phyloP scores from a whole-genome alignment of 2,113 vertebrate species.

The Ceyx cyanopectus region DNA sequence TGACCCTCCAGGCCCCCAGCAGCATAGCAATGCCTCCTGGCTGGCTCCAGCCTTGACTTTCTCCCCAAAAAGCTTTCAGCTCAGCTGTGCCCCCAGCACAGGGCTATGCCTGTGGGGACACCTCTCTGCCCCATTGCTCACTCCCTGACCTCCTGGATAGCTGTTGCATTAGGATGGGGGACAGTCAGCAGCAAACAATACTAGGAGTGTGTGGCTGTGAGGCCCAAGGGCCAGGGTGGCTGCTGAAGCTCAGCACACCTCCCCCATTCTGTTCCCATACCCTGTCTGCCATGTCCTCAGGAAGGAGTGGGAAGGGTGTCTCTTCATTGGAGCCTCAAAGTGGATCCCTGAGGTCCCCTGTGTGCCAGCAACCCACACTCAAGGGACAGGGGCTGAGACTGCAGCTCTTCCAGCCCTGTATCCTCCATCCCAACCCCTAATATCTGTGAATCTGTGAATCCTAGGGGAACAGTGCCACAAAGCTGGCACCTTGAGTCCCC shows the following conservation, averaged over 20 bases:
- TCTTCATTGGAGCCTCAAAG: not conserved
- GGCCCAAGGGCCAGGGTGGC: not conserved
- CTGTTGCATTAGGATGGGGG: not conserved
- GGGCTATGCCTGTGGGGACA: not conserved
- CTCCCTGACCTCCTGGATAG: rapidly evolving
- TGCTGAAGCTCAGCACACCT: not conserved
- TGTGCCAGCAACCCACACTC: not conserved
- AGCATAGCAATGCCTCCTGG: not conserved
- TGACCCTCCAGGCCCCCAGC: not conserved
- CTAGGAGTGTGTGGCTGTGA: not conserved
- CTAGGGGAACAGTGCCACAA: not conserved
- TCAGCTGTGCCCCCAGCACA: not conserved
- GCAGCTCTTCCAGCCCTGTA: not conserved
- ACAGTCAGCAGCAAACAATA: not conserved
- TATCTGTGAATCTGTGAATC: too few species aligned
- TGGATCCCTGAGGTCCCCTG: not conserved
- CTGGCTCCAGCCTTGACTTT: not conserved
- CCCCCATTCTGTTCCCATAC: not conserved
- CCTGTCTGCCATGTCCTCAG: not conserved
- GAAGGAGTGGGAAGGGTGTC: not conserved
- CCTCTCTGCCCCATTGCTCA: not conserved
- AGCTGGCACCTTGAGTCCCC: rapidly evolving
- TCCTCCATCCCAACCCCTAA: not conserved
- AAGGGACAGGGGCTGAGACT: not conserved
- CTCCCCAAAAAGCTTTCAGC: not conserved